Base-by-base conservation (phyloP, 2,113 vertebrate genomes). In the Ochotona princeps region DNA sequence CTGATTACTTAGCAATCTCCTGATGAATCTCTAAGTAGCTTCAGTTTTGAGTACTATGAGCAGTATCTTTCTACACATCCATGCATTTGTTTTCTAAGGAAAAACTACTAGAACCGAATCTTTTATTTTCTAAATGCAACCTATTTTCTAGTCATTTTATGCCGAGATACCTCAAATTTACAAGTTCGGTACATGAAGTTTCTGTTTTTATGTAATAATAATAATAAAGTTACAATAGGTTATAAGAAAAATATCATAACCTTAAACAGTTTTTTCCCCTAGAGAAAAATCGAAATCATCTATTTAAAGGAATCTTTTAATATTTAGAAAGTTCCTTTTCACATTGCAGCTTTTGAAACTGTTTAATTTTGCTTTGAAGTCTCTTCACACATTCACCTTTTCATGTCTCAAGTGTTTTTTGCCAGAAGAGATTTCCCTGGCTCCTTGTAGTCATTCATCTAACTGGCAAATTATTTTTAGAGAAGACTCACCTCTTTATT, bases 401-500 rank as follows among this genome's bases (percentile, higher is more conserved):
- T 95, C 93, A 83, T 92, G 70, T 95, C 73, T 63, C 85, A 83
- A 93, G 72, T 95, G 84, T 94, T 95, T 90, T 85, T 94, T 88
- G 87, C 96, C 88, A 93, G 90, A 93, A 95, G 92, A 94, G 95
- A 93, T 96, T 94, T 95, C 96, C 93, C 65, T 91, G 90, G 96
- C 88, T 92, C 86, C 94, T 95, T 96, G 88, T 91, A 95, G 88
- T 92, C 94, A 94, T 97, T 97, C 94, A 95, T 96, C 94, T 97
- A 90, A 86, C 75, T 90, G 92, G 96, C 92, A 97, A 95, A 95
- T 96, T 96, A 97, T 96, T 97, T 97, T 97, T 97, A 95, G 84
- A 95, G 96, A 97, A 91, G 96, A 96, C 86, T 96, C 96, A 97
- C 96, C 97, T 96, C 97, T 97, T 97, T 97, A 96, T 97, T 97